Evolutionary conservation across 1,140 invertebrate species (phyloP).

Genomic region (Brachystomella parvula): DNA sequence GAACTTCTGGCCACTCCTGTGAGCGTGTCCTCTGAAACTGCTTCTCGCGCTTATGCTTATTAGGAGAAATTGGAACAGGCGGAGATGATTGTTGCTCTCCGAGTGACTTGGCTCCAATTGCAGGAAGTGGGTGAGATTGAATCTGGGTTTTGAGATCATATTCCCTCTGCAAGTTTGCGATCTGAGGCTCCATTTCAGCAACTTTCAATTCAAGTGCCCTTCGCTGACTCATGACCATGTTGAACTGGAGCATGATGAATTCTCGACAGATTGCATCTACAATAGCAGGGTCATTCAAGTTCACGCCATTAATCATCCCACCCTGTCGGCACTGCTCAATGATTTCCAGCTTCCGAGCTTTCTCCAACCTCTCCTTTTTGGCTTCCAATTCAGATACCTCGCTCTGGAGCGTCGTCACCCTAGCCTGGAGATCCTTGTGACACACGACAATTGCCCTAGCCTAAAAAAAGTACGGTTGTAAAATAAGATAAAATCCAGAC

Average conservation of each 20-base stretch:
- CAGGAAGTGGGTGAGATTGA: constrained; percentile 17
- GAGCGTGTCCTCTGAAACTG: constrained; percentile 54
- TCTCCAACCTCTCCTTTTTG: constrained; percentile 20
- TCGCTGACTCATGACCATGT: constrained; percentile 65
- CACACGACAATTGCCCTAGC: constrained; percentile 79
- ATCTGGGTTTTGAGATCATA: constrained; percentile 10
- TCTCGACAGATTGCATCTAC: constrained; percentile 20
- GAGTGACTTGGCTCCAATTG: not conserved
- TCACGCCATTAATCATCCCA: constrained; percentile 23
- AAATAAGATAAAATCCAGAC: constrained; percentile 3
- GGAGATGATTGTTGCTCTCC: constrained; percentile 20
- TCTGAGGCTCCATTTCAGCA: constrained; percentile 62
- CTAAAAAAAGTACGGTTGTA: constrained; percentile 43
- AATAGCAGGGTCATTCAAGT: constrained; percentile 8
- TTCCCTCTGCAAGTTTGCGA: constrained; percentile 54
- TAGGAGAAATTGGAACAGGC: constrained; percentile 14
- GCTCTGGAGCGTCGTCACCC: constrained; percentile 69
- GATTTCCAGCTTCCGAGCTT: constrained; percentile 16
- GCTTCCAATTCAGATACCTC: constrained; percentile 53
- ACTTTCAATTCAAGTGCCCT: constrained; percentile 73
- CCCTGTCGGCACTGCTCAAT: constrained; percentile 16
- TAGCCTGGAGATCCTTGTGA: constrained; percentile 81
- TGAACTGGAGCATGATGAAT: constrained; percentile 56
- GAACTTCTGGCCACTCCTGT: constrained; percentile 83
- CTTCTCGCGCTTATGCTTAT: constrained; percentile 39